Percentiles rank a stretch among this genome's conserved stretches.
phyloP scores from a whole-genome alignment of 2,888 invertebrate species.

The Papilio protenor region DNA sequence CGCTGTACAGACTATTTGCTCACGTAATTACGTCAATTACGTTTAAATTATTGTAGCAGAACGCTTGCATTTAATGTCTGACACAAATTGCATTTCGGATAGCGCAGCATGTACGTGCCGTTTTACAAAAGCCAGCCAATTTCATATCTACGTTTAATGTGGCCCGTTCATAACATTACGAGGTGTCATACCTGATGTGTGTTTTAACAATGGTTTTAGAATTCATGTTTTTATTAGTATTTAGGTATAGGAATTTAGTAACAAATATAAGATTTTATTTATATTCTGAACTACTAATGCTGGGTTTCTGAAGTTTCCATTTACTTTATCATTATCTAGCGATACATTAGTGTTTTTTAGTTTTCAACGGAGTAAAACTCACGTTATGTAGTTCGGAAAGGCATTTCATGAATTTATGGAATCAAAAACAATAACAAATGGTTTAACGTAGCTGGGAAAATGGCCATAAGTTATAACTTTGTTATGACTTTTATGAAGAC shows the following conservation, averaged over 20 bases:
- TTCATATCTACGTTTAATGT: slow-evolving; percentile 28
- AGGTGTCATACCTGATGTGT: slow-evolving; percentile 4
- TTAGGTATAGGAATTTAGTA: no score
- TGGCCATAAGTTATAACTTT: no score
- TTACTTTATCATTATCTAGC: no score
- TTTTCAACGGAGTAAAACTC: no score
- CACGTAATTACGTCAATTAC: slow-evolving; percentile 21
- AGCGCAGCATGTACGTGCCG: neutral
- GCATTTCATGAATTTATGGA: no score
- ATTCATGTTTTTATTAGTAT: slow-evolving; percentile 1
- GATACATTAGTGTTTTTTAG: neutral
- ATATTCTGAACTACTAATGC: no score
- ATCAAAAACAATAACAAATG: no score
- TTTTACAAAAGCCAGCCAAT: slow-evolving; percentile 36
- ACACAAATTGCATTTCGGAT: slow-evolving; percentile 21
- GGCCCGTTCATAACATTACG: slow-evolving; percentile 15
- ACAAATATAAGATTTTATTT: no score
- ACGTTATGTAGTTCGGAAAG: no score
- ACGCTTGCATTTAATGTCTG: slow-evolving; percentile 23
- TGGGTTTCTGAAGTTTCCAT: no score
- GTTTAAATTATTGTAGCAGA: slow-evolving; percentile 7
- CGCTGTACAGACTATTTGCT: neutral
- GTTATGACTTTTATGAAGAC: no score
- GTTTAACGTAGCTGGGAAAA: no score
- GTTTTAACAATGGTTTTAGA: slow-evolving; percentile 11